Base-by-base conservation (phyloP, 2,888 invertebrate genomes). In the Bursaphelenchus okinawaensis region DNA sequence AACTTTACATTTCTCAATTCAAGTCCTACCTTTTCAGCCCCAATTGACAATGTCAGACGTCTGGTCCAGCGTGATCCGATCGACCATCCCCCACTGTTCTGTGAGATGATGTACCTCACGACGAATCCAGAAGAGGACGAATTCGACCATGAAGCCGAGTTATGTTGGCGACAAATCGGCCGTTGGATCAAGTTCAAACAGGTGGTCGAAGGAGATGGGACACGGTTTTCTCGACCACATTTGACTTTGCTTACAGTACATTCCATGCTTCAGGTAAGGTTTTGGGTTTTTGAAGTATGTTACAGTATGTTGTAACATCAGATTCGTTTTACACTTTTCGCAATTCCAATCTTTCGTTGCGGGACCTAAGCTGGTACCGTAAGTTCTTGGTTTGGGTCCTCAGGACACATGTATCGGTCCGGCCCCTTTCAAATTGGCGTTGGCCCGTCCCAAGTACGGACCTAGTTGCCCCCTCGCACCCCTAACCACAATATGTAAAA, bases 121-220 rank as follows among this genome's bases (percentile, higher is more conserved):
- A 56, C 58, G n/a, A 62, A 69, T 26, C 57, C 54, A 3, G 65
- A 24, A 23, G 75, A 70, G 20, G 61, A 66, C n/a, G 58, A 57
- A 24, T 52, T 19, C 7, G 52, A 51, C n/a, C 26, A 52, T 50
- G 72, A 72, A n/a, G 55, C 62, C 28, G 52, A 52, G 12, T 58
- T 68, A 0, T 52, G 60, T 16, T 67, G 67, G 68, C 51, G 52
- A 27, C 67, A 67, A 29, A 68, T 31, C 4, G 31, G 23, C 57
- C 63, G 66, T 20, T 58, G 52, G 23, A 57, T 9, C 19, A 58
- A 26, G 27, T 55, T 59, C 77, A 85, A 86, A 74, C 86, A 86
- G 74, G 84, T 84, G 69, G 85, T 86, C n/a, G 86, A 86, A 74
- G 85, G 85, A 67, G 85, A 84, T 1, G 85, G 85, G n/a, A 84